Evolutionary conservation across 2,888 invertebrate genomes (phyloP).

Genomic region (Cactoblastis cactorum): DNA sequence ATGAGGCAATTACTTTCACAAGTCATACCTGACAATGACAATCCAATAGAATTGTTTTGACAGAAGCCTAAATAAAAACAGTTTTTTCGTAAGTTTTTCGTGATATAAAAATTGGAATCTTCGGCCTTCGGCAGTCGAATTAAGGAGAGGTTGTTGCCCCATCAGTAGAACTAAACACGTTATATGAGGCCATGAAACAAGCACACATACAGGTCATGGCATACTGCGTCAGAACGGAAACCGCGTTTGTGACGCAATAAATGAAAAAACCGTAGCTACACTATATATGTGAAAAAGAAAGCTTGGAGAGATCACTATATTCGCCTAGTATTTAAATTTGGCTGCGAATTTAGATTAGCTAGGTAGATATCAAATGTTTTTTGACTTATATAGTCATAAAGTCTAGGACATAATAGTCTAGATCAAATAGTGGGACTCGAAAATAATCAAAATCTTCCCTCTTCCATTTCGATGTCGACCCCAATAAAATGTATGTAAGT

Average conservation of each 20-base stretch:
- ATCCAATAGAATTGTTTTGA: too few relatives aligned
- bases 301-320: background rate
- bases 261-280: background rate
- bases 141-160: background rate
- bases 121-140: too few relatives aligned
- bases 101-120: background rate
- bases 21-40: too few relatives aligned
- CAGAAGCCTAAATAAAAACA: too few relatives aligned
- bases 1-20: too few relatives aligned
- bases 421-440: too few relatives aligned
- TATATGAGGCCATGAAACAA: conserved; percentile 1
- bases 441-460: background rate
- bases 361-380: too few relatives aligned
- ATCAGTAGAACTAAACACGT: background rate
- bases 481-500: conserved; percentile 22
- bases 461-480: conserved; percentile 4
- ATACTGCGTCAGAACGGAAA: background rate
- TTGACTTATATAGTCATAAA: too few relatives aligned
- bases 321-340: background rate
- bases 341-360: background rate
- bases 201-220: conserved; percentile 7
- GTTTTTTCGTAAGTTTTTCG: too few relatives aligned
- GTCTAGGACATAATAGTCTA: too few relatives aligned
- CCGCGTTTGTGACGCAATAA: conserved; percentile 10
- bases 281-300: conserved; percentile 1